Percentiles rank a stretch among this genome's conserved stretches.
phyloP scores from a whole-genome alignment of 2,113 vertebrate species.

The Leucopsar rothschildi region DNA sequence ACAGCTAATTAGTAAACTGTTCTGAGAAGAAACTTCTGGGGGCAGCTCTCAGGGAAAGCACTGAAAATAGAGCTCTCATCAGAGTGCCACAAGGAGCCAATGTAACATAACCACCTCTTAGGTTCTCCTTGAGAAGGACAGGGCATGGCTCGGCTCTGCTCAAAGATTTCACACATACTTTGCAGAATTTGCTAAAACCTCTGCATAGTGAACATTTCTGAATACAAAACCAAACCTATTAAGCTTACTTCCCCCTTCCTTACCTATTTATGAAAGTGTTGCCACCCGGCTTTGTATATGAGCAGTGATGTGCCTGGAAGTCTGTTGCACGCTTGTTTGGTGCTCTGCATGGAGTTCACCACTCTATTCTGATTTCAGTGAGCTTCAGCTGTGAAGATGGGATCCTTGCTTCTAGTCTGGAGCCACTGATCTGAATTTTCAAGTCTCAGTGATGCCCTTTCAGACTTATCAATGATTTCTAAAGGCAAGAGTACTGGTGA shows the following conservation, averaged over 20 bases:
- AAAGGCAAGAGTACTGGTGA: not conserved
- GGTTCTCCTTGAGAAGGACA: not conserved
- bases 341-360: not conserved
- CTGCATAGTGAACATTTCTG: fast-evolving
- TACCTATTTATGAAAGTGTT: not conserved
- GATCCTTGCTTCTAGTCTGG: not conserved
- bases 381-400: not conserved
- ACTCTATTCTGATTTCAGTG: not conserved
- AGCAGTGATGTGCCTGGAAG: not conserved
- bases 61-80: not conserved
- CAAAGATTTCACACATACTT: not conserved
- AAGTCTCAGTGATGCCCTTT: not conserved
- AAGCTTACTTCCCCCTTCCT: not conserved
- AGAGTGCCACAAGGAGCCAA: not conserved
- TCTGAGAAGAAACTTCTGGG: not conserved
- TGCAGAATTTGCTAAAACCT: not conserved
- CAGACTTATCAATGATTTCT: not conserved
- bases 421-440: not conserved
- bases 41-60: not conserved
- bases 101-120: fast-evolving
- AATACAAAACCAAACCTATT: not conserved
- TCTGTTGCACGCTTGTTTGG: not conserved
- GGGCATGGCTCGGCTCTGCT: not conserved
- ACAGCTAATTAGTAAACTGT: not conserved
- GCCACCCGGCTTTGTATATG: not conserved